Conservation (phyloP, 2,113 vertebrate genomes). For the Nothobranchius kuhntae region DNA sequence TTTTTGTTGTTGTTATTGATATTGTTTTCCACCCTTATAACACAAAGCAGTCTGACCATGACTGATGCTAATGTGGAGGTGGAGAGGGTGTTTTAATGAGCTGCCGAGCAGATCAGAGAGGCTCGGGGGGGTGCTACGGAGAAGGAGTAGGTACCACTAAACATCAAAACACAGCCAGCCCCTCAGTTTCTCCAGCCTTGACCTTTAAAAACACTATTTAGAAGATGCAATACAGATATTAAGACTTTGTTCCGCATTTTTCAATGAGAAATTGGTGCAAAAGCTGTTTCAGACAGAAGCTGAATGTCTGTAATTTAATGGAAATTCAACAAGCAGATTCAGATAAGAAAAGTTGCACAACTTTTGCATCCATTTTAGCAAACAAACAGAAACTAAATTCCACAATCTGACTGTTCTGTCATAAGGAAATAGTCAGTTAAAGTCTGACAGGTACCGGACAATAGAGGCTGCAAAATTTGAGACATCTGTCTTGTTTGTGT, state of each 20-base stretch:
- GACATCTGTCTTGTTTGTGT: neutral
- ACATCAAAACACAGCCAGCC: slow-evolving; percentile 71
- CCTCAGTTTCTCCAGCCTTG: slow-evolving; percentile 61
- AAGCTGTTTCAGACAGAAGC: neutral
- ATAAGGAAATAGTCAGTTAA: neutral
- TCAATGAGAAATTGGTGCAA: neutral
- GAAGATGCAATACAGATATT: slow-evolving; percentile 33
- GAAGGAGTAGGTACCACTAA: slow-evolving; percentile 63
- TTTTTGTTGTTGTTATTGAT: slow-evolving; percentile 83
- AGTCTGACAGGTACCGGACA: neutral
- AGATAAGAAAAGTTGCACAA: neutral
- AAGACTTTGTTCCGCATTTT: slow-evolving; percentile 14
- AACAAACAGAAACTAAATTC: neutral
- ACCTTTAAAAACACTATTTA: slow-evolving; percentile 49
- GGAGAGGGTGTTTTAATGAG: slow-evolving; percentile 82
- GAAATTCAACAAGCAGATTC: neutral
- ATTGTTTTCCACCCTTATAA: slow-evolving; percentile 77
- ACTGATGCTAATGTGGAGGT: slow-evolving; percentile 81
- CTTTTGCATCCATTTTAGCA: neutral
- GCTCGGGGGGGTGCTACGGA: slow-evolving; percentile 52
- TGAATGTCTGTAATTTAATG: neutral
- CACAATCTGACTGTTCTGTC: neutral
- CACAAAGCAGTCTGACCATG: slow-evolving; percentile 84
- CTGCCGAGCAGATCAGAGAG: slow-evolving; percentile 72
- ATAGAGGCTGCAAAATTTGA: neutral